Evolutionary conservation across 2,797 vertebrate genomes (phyloP).

Genomic region (Pseudomugil gertrudae): DNA sequence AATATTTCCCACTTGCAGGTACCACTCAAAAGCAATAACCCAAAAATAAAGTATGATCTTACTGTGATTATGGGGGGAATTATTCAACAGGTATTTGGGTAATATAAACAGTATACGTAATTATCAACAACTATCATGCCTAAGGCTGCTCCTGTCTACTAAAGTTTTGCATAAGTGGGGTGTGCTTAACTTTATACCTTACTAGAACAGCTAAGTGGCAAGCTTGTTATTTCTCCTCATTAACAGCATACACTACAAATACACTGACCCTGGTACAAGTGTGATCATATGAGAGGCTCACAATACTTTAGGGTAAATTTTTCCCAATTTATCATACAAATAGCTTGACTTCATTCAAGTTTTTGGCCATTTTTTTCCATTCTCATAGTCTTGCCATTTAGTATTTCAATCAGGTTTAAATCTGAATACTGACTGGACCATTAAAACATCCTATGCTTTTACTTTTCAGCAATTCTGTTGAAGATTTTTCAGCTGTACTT

Average conservation of each 20-base stretch:
- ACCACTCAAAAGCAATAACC: conserved; percentile 24
- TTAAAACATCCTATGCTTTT: not conserved
- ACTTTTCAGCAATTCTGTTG: not conserved
- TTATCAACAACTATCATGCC: not conserved
- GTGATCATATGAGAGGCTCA: too few species aligned
- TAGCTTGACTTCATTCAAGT: too few species aligned
- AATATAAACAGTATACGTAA: not conserved
- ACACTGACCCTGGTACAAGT: too few species aligned
- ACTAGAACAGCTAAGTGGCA: too few species aligned
- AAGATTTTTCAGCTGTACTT: not conserved
- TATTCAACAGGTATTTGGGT: conserved; percentile 8
- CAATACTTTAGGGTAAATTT: too few species aligned
- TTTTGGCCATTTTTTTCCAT: not conserved
- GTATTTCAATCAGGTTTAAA: not conserved
- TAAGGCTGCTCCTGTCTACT: not conserved
- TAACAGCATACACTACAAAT: too few species aligned
- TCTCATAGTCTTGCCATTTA: not conserved
- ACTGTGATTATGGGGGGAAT: conserved; percentile 7
- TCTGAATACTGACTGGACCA: not conserved
- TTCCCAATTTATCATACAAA: too few species aligned
- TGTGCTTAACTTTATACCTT: too few species aligned
- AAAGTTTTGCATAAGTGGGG: too few species aligned
- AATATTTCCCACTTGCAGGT: conserved; percentile 13
- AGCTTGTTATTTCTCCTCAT: too few species aligned
- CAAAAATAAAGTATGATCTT: not conserved